A percentile compares a stretch with the other conserved stretches of the same genome.
Conservation (phyloP, 2,113 vertebrate genomes). For the Nicator chloris region DNA sequence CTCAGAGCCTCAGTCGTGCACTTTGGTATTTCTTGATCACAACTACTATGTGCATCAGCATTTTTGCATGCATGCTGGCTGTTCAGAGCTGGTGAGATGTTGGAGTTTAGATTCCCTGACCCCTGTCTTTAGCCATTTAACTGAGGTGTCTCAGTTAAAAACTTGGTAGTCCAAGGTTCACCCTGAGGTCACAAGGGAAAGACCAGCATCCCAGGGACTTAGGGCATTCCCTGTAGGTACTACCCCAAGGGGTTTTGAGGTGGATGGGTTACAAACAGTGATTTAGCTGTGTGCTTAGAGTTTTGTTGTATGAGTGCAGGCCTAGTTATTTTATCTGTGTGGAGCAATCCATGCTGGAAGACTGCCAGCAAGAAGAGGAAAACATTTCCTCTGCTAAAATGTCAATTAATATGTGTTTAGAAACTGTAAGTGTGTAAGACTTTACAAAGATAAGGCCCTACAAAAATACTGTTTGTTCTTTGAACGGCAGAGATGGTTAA, state of each 20-base stretch:
- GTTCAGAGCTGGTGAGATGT: background rate
- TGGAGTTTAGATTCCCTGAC: background rate
- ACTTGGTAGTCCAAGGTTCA: background rate
- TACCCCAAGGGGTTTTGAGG: background rate
- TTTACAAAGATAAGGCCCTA: background rate
- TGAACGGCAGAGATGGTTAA: background rate
- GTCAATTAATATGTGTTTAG: background rate
- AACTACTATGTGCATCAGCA: background rate
- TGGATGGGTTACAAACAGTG: background rate
- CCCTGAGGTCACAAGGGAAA: background rate
- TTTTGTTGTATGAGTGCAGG: background rate
- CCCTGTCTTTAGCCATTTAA: background rate
- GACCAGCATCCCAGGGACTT: background rate
- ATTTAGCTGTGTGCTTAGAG: background rate
- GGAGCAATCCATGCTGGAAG: background rate
- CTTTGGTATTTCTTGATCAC: background rate
- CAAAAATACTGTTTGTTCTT: background rate
- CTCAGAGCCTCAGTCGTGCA: background rate
- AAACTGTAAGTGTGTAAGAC: background rate
- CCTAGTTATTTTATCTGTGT: background rate
- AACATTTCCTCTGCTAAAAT: background rate
- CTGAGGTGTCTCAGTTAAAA: background rate
- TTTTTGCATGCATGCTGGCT: background rate
- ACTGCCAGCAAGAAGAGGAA: background rate
- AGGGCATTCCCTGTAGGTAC: background rate